phyloP scores from a whole-genome alignment of 2,888 invertebrate species.

The Cerceris ruficornis region DNA sequence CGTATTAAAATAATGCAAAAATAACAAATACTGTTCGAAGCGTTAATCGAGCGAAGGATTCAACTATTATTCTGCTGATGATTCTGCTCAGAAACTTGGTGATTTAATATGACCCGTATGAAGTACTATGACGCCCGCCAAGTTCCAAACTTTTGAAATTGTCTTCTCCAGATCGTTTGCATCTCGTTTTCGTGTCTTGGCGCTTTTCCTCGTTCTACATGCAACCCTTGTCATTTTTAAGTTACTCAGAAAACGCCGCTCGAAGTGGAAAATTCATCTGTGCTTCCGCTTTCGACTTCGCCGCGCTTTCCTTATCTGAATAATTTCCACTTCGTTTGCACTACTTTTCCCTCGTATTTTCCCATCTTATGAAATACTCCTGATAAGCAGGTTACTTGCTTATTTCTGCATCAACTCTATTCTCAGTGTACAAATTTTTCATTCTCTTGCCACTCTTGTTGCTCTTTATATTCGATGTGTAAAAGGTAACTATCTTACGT shows the following conservation, averaged over 20 bases:
- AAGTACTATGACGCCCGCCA: background rate
- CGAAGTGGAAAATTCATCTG: conserved; percentile 5
- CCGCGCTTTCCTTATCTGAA: conserved; percentile 3
- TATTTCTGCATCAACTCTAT: background rate
- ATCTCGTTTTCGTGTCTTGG: conserved; percentile 37
- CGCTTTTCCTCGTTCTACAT: conserved; percentile 2
- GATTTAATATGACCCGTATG: conserved; percentile 24
- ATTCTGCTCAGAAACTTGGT: conserved; percentile 6
- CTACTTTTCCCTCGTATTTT: background rate
- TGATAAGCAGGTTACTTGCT: conserved; percentile 4
- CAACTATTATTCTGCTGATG: conserved; percentile 40
- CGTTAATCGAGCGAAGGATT: conserved; percentile 38
- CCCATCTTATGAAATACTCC: background rate
- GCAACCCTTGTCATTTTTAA: conserved; percentile 35
- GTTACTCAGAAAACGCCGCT: background rate
- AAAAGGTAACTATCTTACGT: background rate
- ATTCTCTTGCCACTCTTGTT: background rate
- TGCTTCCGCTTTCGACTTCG: background rate
- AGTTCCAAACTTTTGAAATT: conserved; percentile 42
- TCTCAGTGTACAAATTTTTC: background rate
- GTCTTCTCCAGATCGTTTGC: conserved; percentile 33
- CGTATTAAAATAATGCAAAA: too few relatives aligned
- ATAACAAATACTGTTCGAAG: too few relatives aligned
- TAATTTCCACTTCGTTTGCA: conserved; percentile 7
- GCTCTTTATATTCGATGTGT: background rate